phyloP scores from a whole-genome alignment of 2,113 vertebrate species.

The Campylomormyrus numenius region DNA sequence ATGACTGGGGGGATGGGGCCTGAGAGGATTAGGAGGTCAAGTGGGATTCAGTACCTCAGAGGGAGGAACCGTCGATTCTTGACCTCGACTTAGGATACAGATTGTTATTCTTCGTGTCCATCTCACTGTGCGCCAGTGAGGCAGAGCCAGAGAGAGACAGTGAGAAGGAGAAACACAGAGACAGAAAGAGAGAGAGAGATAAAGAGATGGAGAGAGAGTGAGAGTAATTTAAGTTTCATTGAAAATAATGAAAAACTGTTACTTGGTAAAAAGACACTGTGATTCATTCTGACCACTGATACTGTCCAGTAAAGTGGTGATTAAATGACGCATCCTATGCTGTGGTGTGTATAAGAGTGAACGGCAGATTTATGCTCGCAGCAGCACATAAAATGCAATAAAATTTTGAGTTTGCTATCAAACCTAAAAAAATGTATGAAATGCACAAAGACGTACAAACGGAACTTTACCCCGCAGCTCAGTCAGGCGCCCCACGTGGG shows the following conservation, averaged over 20 bases:
- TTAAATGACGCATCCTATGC: background rate
- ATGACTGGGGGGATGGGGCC: background rate
- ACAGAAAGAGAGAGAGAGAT: background rate
- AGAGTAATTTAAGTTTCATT: background rate
- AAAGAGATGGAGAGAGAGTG: background rate
- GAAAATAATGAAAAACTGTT: background rate
- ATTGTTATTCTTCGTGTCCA: background rate
- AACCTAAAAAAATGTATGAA: background rate
- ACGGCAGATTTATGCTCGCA: background rate
- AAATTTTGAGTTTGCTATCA: background rate
- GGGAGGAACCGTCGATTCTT: background rate
- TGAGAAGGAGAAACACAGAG: background rate
- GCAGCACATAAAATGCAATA: background rate
- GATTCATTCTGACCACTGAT: background rate
- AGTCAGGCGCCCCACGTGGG: background rate
- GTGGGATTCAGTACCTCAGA: background rate
- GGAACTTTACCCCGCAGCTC: background rate
- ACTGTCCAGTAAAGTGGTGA: background rate
- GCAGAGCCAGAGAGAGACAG: background rate
- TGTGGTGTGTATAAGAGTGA: background rate
- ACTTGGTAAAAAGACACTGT: background rate
- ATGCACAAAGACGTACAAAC: background rate
- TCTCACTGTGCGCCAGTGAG: background rate
- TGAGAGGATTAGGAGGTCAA: background rate
- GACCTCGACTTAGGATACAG: background rate